Base-by-base conservation (phyloP, 37 sponge, comb jelly and placozoan genomes). In the Axinella damicornis region DNA sequence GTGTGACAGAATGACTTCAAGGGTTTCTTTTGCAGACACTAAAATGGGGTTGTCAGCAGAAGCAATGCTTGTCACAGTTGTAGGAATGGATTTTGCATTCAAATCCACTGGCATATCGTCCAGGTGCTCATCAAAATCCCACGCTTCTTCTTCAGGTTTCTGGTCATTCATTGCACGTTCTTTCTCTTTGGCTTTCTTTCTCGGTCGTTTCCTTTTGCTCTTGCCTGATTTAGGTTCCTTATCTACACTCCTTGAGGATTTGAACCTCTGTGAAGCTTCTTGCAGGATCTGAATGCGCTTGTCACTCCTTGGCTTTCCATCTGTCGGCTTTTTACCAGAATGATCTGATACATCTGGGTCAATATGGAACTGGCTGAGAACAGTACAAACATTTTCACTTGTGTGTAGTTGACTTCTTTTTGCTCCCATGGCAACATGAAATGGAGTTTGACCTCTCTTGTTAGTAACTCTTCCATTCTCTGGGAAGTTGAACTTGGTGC, bases 371-470 rank as follows among this genome's bases (percentile, higher is more conserved):
- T 58, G 5, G 41, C 82, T 24, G 31, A 77, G 64, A 60, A 56
- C 14, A 18, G 27, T 13, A 30, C 78, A 56, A 4, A 46, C 28
- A 74, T 53, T 24, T 55, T 55, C 20, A 33, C 33, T 18, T 31
- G 24, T 21, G 34, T 63, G n/a, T n/a, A n/a, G n/a, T 36, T 40
- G 56, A 27, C 27, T 77, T 30, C 40, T 12, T 27, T 62, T 66
- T 28, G 33, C 16, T 35, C 37, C 22, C 34, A 53, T 55, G 24
- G 52, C 62, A 35, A 61, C 28, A 34, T 85, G 86, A 57, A 77
- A 39, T 24, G 86, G 86, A 57, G 86, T 85, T 22, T 85, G 72
- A 0, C 63, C 63, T 11, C 35, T 39, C 1, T 64, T 84, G 55
- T 84, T 76, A 25, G 69, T 55, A 2, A 84, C 34, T 11, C 28